Base-by-base conservation (phyloP, 2,113 vertebrate species). In the Camelus bactrianus region DNA sequence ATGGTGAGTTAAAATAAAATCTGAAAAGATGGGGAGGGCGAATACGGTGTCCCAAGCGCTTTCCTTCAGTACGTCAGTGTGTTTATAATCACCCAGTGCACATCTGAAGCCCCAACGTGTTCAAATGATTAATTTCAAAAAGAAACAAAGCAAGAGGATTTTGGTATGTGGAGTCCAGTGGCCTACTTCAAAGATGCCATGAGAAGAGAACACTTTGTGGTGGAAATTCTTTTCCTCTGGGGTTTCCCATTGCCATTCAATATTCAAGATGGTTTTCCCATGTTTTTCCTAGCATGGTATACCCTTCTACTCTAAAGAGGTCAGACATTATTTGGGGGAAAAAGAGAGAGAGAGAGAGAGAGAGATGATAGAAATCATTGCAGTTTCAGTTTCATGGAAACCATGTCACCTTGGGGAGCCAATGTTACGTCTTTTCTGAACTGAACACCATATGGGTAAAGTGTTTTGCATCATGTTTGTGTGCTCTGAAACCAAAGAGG, bases 111-210 rank as follows among this genome's bases (percentile, higher is more conserved):
- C 96, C 97, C 97, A 8, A 97, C 97, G 97, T 98, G 98, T 98
- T 98, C 98, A 98, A 98, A 98, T 98, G 97, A 98, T 98, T 98
- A 98, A 98, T 99, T 98, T 97, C 97, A 99, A 98, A 91, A 96
- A 98, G 97, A 98, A 98, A 98, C 98, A 98, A 98, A 98, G 97
- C 97, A 97, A 93, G 80, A 97, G 91, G 84, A 95, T 97, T 98
- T 98, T 96, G 97, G 93, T 97, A 95, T 97, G 96, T 97, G 91
- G 65, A 98, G 77, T 97, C 97, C 94, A 98, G 89, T 97, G 97
- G 97, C 96, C 97, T 95, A 98, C 98, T 98, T 99, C 98, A 99
- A 98, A 99, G 98, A 95, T 94, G 97, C 87, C 97, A 97, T 90
- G 90, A 98, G 98, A 98, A 98, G 94, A 91, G 95, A 98, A 92